Base-by-base conservation (phyloP, 2,797 vertebrate genomes). In the Bufotes viridis region DNA sequence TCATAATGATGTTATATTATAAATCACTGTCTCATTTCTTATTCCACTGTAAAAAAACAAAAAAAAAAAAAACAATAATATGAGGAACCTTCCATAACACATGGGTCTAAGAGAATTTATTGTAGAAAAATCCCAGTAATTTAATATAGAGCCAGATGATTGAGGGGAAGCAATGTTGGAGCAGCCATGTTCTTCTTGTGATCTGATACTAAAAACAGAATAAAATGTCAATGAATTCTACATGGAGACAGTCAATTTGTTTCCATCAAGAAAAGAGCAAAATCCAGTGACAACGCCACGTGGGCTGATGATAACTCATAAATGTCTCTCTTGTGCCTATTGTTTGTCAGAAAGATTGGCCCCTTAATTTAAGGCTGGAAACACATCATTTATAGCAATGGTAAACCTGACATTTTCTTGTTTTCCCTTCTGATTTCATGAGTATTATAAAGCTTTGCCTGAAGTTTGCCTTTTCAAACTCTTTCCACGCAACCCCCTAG, bases 151-250 rank as follows among this genome's bases (percentile, higher is more conserved):
- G 12, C 18, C 6, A 57, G 65, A 83, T 69, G 67, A 58, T 24
- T 69, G 82, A 29, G 24, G 1, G 20, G 26, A 18, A 74, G 60
- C 34, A 20, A 14, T n/a, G 15, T n/a, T 58, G 72, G 69, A 49
- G 14, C n/a, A 34, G 26, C 18, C 9, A 34, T 58, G 69, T 15
- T 70, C 61, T 24, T 51, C 18, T 9, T 26, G n/a, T 70, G 53
- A 61, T 58, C 55, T 13, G 81, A 57, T 79, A 72, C 79, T 80
- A 70, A 88, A 11, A 75, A 42, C 65, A 51, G 70, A 58, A 63
- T 42, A 42, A 88, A 88, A 88, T 88, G 87, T 88, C 87, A 88
- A 85, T 85, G 87, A 85, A 88, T 85, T 78, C 87, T 85, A 67
- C 11, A 8, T 3, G 60, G 15, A 84, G 82, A 26, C 53, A 72